Conservation (phyloP, 2,797 vertebrate genomes). For the Knipowitschia caucasica region DNA sequence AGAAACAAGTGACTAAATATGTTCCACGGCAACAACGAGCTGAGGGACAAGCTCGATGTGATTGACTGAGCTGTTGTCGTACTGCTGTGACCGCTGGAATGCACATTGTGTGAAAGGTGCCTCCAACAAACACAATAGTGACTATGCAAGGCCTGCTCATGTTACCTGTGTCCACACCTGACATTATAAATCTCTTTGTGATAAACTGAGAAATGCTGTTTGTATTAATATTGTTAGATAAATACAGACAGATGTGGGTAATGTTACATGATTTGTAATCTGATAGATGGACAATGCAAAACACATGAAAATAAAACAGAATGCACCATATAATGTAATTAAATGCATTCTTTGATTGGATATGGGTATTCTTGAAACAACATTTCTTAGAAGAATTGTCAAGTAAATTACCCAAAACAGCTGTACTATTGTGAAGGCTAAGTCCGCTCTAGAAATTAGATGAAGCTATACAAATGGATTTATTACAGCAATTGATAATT, state of each 20-base stretch:
- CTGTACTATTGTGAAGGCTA: constrained; percentile 58
- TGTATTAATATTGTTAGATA: constrained; percentile 36
- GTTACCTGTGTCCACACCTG: constrained; percentile 57
- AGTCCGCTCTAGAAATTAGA: constrained; percentile 2
- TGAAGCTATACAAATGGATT: background rate
- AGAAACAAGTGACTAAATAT: too few relatives aligned
- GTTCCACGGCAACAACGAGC: constrained; percentile 1
- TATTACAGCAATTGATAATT: background rate
- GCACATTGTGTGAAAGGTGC: constrained; percentile 57
- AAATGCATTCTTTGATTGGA: constrained; percentile 75
- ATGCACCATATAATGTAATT: constrained; percentile 68
- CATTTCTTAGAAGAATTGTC: constrained; percentile 55
- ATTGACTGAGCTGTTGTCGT: constrained; percentile 70
- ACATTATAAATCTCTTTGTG: constrained; percentile 53
- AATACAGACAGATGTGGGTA: constrained; percentile 64
- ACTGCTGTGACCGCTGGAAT: constrained; percentile 64
- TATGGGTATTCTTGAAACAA: constrained; percentile 70
- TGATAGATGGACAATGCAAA: constrained; percentile 68
- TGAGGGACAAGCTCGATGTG: constrained; percentile 54
- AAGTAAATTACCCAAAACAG: constrained; percentile 72
- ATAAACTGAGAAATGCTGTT: constrained; percentile 26
- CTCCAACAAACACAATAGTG: constrained; percentile 55
- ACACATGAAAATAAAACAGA: constrained; percentile 62
- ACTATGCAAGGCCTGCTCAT: constrained; percentile 55
- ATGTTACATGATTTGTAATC: constrained; percentile 61